Percentiles rank a stretch among this genome's conserved stretches.
phyloP scores from a whole-genome alignment of 2,113 vertebrate genomes.

The Anhinga rufa region DNA sequence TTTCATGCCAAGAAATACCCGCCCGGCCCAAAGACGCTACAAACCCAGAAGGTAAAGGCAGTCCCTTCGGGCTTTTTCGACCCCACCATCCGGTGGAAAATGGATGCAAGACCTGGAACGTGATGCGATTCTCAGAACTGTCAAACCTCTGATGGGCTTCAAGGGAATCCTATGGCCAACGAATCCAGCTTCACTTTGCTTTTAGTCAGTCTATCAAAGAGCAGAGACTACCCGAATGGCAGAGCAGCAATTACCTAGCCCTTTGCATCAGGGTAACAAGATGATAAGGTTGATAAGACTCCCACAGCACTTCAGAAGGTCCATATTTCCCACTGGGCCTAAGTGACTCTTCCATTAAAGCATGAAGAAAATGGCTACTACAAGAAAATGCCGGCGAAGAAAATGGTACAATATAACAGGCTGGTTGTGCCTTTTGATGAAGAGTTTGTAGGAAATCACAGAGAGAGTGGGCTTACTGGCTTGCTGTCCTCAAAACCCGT shows the following conservation, averaged over 20 bases:
- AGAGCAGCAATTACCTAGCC: neutral
- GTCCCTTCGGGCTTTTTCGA: neutral
- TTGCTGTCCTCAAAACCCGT: neutral
- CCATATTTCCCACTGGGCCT: neutral
- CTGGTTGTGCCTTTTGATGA: neutral
- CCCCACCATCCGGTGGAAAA: neutral
- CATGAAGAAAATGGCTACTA: slow-evolving; percentile 16
- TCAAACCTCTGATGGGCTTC: neutral
- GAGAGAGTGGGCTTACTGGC: neutral
- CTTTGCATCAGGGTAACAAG: neutral
- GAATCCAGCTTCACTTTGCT: neutral
- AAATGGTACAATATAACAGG: neutral
- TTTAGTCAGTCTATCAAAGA: neutral
- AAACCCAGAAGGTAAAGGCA: neutral
- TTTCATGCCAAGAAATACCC: neutral
- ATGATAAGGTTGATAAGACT: neutral
- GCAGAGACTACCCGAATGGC: neutral
- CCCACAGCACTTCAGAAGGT: neutral
- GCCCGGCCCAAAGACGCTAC: neutral
- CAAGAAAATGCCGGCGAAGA: neutral
- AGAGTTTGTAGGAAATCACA: neutral
- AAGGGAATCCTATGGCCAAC: neutral
- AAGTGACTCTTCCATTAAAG: slow-evolving; percentile 21
- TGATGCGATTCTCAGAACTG: neutral
- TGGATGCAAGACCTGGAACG: neutral